Percentiles rank a stretch among this genome's conserved stretches.
Conservation (phyloP, 2,113 vertebrate genomes). For the Nansenia antarctica region DNA sequence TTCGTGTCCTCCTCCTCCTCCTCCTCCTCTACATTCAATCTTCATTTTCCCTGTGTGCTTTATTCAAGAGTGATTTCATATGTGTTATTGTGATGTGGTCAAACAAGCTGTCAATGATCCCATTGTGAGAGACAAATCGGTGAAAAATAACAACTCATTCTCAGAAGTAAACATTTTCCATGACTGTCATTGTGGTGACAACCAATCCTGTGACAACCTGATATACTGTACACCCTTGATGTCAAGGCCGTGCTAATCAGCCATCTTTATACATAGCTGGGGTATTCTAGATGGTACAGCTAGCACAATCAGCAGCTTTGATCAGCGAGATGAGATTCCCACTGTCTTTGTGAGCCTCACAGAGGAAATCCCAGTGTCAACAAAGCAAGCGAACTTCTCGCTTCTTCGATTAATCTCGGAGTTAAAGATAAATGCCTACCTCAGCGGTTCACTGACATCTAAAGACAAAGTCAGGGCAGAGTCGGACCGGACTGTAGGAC, state of each 20-base stretch:
- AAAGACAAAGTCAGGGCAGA: neutral
- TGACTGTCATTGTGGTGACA: neutral
- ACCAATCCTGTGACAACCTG: constrained; percentile 18
- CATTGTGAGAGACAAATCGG: constrained; percentile 12
- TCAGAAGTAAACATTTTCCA: constrained; percentile 2
- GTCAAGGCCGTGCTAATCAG: constrained; percentile 22
- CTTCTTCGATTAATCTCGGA: neutral
- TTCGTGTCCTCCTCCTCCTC: no score
- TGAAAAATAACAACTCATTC: constrained; percentile 8
- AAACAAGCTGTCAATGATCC: constrained; percentile 9
- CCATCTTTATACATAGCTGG: constrained; percentile 1
- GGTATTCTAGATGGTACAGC: constrained; percentile 16
- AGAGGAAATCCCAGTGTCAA: neutral
- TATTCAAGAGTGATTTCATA: constrained; percentile 37
- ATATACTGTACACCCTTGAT: constrained; percentile 19
- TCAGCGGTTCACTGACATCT: neutral
- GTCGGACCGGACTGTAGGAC: neutral
- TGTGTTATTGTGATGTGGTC: constrained; percentile 31
- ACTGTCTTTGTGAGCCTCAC: neutral
- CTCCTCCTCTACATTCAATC: constrained; percentile 39
- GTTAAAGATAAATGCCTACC: neutral
- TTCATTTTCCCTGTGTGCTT: constrained; percentile 46
- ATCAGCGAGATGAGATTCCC: neutral
- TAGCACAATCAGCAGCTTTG: neutral
- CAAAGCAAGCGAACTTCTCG: neutral